Conservation (phyloP, 2,888 invertebrate genomes). For the Bhutanitis thaidina region DNA sequence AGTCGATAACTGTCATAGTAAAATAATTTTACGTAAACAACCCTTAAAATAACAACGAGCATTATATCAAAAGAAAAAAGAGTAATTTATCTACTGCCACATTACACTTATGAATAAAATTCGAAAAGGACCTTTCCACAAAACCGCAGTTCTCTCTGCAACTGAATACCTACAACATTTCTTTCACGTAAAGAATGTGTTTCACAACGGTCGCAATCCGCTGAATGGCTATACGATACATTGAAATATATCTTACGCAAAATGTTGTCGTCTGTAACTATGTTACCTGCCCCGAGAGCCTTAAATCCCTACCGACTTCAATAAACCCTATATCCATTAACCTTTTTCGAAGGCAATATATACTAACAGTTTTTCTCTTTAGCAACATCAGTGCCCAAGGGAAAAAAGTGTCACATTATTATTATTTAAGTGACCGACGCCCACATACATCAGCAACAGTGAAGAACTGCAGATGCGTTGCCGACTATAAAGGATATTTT, state of each 20-base stretch:
- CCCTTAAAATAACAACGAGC: too few relatives aligned
- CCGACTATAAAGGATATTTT: too few relatives aligned
- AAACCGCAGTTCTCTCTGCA: conserved; percentile 1
- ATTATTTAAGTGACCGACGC: too few relatives aligned
- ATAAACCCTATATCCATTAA: conserved; percentile 16
- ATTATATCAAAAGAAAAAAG: too few relatives aligned
- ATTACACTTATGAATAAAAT: background rate
- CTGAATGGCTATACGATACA: conserved; percentile 13
- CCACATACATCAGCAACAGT: too few relatives aligned
- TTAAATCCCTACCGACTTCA: conserved; percentile 15
- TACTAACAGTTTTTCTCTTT: conserved; percentile 4
- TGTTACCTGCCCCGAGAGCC: conserved; percentile 8
- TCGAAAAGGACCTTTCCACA: background rate
- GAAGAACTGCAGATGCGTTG: too few relatives aligned
- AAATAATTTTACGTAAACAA: too few relatives aligned
- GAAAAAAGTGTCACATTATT: background rate
- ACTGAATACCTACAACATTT: conserved; percentile 7
- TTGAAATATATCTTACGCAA: conserved; percentile 9
- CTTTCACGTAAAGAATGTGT: conserved; percentile 10
- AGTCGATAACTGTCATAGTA: too few relatives aligned
- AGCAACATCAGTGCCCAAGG: background rate
- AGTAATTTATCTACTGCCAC: background rate
- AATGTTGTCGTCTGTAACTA: conserved; percentile 8
- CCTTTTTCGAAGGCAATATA: conserved; percentile 12
- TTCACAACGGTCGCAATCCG: conserved; percentile 1